These are phyloP conservation scores for cattle (Bos taurus) DNA, from an alignment of 2,113 vertebrate genomes.

Conservation along the genomic window ARS-UCD2.0 NC_037345.1:64071501-64072000, in stretches of 20 bases:
- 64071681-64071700: accelerated
- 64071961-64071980: not conserved
- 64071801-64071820: not conserved
- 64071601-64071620: not conserved
- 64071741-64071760: not conserved
- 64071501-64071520: not conserved
- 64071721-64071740: not conserved
- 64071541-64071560: not conserved
- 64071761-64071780: not conserved
- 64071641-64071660: not conserved
- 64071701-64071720: too few relatives aligned
- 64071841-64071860: accelerated
- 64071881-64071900: not conserved
- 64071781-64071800: not conserved
- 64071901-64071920: not conserved
- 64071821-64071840: not conserved
- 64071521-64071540: not conserved
- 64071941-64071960: not conserved
- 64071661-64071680: not conserved
- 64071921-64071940: not conserved
- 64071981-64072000: accelerated
- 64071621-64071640: not conserved
- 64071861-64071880: not conserved
- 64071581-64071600: not conserved
- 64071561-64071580: not conserved